Evolutionary conservation across 2,113 vertebrate genomes (phyloP).

Genomic region (Solea solea): DNA sequence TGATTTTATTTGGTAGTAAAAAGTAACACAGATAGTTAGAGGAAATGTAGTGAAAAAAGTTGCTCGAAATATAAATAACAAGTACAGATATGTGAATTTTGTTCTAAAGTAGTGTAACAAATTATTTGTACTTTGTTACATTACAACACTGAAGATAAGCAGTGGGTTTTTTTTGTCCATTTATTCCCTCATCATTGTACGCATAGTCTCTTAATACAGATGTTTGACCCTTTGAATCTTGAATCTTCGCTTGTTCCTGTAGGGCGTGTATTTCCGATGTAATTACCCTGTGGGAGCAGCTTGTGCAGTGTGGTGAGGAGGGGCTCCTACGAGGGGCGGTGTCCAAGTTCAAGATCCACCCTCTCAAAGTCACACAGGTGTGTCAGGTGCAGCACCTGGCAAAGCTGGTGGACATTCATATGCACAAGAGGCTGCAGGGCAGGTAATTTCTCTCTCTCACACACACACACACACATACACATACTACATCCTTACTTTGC

Average conservation of each 20-base stretch:
- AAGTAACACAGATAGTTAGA: too few relatives aligned
- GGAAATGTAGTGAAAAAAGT: too few relatives aligned
- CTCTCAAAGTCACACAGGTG: slow-evolving; percentile 86
- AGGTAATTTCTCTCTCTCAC: slow-evolving; percentile 71
- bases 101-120: too few relatives aligned
- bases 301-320: slow-evolving; percentile 76
- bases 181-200: not conserved
- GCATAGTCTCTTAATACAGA: not conserved
- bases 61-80: too few relatives aligned
- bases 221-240: not conserved
- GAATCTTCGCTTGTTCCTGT: slow-evolving; percentile 18
- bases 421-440: slow-evolving; percentile 73
- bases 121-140: too few relatives aligned
- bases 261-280: slow-evolving; percentile 89
- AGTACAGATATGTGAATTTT: too few relatives aligned
- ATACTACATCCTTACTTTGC: not conserved
- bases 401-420: slow-evolving; percentile 85
- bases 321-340: slow-evolving; percentile 76
- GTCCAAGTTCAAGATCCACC: slow-evolving; percentile 88
- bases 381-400: slow-evolving; percentile 87
- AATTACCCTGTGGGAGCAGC: slow-evolving; percentile 86
- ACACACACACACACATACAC: not conserved
- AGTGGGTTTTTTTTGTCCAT: not conserved
- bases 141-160: too few relatives aligned
- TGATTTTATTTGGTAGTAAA: too few relatives aligned